Percentiles rank a stretch among this genome's conserved stretches.
These are phyloP conservation scores for Hyperoplus immaculatus DNA, from an alignment of 2,797 vertebrate species.

Conservation along the genomic window DNA sequence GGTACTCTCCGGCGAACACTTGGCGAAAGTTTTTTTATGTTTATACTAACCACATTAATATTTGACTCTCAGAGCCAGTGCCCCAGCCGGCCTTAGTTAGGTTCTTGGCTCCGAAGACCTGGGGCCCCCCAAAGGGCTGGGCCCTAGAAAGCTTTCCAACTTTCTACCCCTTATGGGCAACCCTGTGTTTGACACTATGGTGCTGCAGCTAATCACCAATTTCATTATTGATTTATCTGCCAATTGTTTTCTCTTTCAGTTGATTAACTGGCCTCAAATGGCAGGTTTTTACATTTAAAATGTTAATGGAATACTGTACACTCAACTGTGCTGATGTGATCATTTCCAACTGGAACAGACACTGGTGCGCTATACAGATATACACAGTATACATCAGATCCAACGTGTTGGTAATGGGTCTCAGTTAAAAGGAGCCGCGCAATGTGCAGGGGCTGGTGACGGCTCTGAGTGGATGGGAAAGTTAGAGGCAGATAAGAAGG, in stretches of 20 bases:
- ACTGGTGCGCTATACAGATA: conserved; percentile 6
- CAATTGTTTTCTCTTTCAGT: not conserved
- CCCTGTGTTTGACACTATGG: not conserved
- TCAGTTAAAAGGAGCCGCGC: conserved; percentile 11
- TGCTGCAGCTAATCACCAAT: not conserved
- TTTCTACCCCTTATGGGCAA: no score
- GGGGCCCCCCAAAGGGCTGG: no score
- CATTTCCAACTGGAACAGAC: not conserved
- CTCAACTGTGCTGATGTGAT: conserved; percentile 3
- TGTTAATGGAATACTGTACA: conserved; percentile 13
- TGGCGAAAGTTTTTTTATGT: no score
- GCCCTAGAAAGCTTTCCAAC: no score
- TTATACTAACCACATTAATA: no score
- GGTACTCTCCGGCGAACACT: no score
- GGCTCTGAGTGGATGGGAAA: conserved; percentile 38
- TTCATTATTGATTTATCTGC: not conserved
- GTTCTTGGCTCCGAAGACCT: no score
- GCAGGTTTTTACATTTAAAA: not conserved
- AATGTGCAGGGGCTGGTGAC: not conserved
- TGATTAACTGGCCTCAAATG: not conserved
- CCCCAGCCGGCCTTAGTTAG: no score
- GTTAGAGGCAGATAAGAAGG: conserved; percentile 57
- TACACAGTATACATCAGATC: not conserved
- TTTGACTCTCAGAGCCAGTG: no score
- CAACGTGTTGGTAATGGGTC: conserved; percentile 20